Percentiles rank a stretch among this genome's conserved stretches.
These are phyloP conservation scores for Slavum lentiscoides DNA, from an alignment of 2,888 invertebrate genomes.

Conservation along the genomic window DNA sequence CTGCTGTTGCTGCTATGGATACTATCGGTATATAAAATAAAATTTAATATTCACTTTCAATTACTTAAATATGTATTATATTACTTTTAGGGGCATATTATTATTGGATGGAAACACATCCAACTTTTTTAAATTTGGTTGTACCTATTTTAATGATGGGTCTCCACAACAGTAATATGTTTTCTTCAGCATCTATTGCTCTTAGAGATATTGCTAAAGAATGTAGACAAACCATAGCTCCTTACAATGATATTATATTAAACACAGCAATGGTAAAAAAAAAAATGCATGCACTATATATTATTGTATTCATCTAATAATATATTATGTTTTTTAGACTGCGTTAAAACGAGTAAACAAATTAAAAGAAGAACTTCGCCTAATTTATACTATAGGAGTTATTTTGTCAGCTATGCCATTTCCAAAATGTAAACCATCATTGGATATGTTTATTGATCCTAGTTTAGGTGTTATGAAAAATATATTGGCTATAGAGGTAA, in stretches of 20 bases:
- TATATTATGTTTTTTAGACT: slow-evolving; percentile 59
- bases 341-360: slow-evolving; percentile 66
- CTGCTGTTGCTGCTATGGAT: slow-evolving; percentile 74
- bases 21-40: slow-evolving; percentile 67
- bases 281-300: not conserved
- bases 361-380: slow-evolving; percentile 70
- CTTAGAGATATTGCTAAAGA: slow-evolving; percentile 84
- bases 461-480: slow-evolving; percentile 68
- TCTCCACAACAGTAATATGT: slow-evolving; percentile 62
- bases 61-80: not conserved
- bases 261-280: slow-evolving; percentile 51
- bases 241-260: slow-evolving; percentile 64
- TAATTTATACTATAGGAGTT: slow-evolving; percentile 78
- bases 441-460: slow-evolving; percentile 72
- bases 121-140: slow-evolving; percentile 69
- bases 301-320: not conserved
- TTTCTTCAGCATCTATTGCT: slow-evolving; percentile 82
- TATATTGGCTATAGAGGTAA: slow-evolving; percentile 58
- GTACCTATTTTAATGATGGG: slow-evolving; percentile 67
- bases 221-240: slow-evolving; percentile 74
- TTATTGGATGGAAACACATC: slow-evolving; percentile 79
- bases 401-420: slow-evolving; percentile 70
- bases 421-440: slow-evolving; percentile 69
- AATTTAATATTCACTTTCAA: not conserved
- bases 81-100: slow-evolving; percentile 72